phyloP scores from a whole-genome alignment of 2,888 invertebrate genomes.

The Thymelicus sylvestris region DNA sequence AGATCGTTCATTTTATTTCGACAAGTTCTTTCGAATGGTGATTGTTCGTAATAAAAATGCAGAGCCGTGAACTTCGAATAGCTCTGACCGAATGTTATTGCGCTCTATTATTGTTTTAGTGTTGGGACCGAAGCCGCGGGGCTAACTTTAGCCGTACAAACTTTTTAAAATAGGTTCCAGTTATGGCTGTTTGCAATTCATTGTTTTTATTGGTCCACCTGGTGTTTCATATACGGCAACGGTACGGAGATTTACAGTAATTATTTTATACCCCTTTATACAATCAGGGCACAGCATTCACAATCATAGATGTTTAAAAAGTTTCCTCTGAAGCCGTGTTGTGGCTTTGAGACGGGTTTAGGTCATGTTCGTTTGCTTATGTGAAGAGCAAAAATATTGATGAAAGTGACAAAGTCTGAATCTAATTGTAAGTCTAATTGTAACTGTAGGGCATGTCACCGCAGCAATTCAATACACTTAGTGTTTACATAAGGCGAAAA shows the following conservation, averaged over 20 bases:
- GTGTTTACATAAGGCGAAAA: constrained; percentile 27
- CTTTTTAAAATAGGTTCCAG: constrained; percentile 3
- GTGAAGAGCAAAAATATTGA: too few relatives aligned
- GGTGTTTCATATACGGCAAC: constrained; percentile 1
- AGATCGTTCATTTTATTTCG: constrained; percentile 16
- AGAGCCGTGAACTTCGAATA: constrained; percentile 20
- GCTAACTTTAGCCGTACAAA: constrained; percentile 6
- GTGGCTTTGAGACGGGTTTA: too few relatives aligned
- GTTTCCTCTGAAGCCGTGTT: too few relatives aligned
- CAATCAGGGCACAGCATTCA: not conserved
- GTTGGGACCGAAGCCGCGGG: not conserved
- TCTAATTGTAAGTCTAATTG: not conserved
- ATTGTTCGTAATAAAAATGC: constrained; percentile 16
- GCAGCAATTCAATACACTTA: constrained; percentile 5
- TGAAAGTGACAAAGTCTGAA: not conserved
- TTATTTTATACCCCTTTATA: not conserved
- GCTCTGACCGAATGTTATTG: constrained; percentile 14
- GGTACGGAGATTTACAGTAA: too few relatives aligned
- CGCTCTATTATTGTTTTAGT: constrained; percentile 14
- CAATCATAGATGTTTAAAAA: too few relatives aligned
- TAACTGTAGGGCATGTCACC: not conserved
- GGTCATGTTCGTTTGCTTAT: too few relatives aligned
- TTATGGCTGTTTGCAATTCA: not conserved
- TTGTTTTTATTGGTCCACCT: not conserved
- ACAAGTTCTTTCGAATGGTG: constrained; percentile 13